Percentiles rank a stretch among this genome's conserved stretches.
These are phyloP conservation scores for Macrostomum cliftonense DNA, from an alignment of 2,888 invertebrate species.

Conservation along the genomic window DNA sequence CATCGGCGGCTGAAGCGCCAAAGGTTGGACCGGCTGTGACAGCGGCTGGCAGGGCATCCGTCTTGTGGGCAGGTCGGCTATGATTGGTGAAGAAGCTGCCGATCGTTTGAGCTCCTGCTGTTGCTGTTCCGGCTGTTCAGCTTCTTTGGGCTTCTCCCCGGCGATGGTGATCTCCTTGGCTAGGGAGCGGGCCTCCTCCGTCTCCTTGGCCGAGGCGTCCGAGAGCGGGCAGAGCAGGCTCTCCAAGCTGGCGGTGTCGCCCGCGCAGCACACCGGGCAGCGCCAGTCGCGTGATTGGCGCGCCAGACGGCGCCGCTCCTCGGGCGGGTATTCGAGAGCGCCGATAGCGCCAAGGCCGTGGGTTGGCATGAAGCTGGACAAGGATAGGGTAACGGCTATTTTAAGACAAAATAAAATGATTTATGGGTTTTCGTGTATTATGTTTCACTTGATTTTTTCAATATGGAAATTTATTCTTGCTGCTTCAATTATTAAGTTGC, in stretches of 20 bases:
- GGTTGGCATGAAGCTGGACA: slow-evolving; percentile 59
- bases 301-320: slow-evolving; percentile 60
- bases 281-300: slow-evolving; percentile 44
- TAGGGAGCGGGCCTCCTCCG: slow-evolving; percentile 35
- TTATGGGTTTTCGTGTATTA: no score
- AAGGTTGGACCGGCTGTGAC: no score
- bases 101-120: no score
- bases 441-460: no score
- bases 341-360: slow-evolving; percentile 73
- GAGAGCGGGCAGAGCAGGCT: slow-evolving; percentile 39
- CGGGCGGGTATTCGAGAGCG: slow-evolving; percentile 65
- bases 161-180: slow-evolving; percentile 31
- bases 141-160: slow-evolving; percentile 4
- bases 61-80: no score
- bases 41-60: no score
- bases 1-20: no score
- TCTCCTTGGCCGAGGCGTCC: slow-evolving; percentile 24
- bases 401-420: no score
- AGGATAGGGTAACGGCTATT: no score
- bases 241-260: slow-evolving; percentile 12
- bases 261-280: not conserved
- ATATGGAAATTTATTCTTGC: no score
- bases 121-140: not conserved
- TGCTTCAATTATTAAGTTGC: no score
- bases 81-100: no score